Conservation (phyloP, 2,113 vertebrate species). For the Sarotherodon lohbergeri region DNA sequence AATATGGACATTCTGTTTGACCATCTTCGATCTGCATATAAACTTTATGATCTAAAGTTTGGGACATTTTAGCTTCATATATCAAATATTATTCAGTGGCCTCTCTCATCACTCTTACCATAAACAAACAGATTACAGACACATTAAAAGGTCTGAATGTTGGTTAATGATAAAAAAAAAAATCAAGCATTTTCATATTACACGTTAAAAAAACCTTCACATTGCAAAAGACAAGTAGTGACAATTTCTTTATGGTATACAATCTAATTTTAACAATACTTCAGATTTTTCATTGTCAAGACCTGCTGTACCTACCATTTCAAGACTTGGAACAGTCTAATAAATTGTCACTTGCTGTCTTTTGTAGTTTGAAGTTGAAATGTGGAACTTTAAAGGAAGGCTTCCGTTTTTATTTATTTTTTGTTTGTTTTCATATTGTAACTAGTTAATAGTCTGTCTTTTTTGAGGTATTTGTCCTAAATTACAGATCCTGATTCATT, state of each 20-base stretch:
- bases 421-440: neutral
- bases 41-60: neutral
- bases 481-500: neutral
- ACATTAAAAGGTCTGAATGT: neutral
- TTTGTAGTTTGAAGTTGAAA: neutral
- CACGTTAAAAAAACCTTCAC: neutral
- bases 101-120: neutral
- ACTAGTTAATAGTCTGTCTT: neutral
- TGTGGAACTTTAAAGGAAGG: neutral
- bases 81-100: neutral
- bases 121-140: neutral
- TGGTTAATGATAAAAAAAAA: neutral
- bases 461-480: neutral
- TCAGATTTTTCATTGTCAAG: neutral
- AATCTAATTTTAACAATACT: neutral
- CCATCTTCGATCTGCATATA: neutral
- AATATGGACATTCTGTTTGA: neutral
- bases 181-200: neutral
- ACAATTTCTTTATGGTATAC: neutral
- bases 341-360: neutral
- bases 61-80: neutral
- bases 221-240: neutral
- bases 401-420: neutral
- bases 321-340: neutral
- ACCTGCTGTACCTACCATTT: neutral